phyloP scores from a whole-genome alignment of 1,140 invertebrate genomes.

The Cydia pomonella region DNA sequence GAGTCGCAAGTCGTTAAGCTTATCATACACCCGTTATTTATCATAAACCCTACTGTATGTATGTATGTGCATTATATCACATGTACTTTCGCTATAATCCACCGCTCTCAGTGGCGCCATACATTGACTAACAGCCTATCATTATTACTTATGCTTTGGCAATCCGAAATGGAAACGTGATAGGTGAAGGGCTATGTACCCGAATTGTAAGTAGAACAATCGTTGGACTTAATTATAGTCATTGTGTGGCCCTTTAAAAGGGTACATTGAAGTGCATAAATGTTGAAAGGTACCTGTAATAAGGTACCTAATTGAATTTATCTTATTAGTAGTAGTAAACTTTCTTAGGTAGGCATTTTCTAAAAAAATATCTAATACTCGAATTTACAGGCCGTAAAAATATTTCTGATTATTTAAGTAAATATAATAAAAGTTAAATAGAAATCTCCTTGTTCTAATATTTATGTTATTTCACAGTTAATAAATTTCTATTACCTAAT shows the following conservation, averaged over 20 bases:
- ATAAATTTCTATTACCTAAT: too few species aligned
- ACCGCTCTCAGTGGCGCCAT: slow-evolving; percentile 47
- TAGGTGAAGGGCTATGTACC: slow-evolving; percentile 73
- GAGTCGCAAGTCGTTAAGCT: too few species aligned
- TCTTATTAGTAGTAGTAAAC: background rate
- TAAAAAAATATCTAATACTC: too few species aligned
- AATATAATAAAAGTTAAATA: too few species aligned
- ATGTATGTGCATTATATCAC: too few species aligned
- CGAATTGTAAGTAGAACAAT: slow-evolving; percentile 72
- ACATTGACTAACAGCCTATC: slow-evolving; percentile 47
- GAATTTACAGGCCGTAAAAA: too few species aligned
- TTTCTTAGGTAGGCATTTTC: too few species aligned
- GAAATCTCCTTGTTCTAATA: too few species aligned
- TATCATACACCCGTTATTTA: too few species aligned
- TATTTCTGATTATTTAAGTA: too few species aligned
- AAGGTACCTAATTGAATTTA: background rate
- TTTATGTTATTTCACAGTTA: too few species aligned
- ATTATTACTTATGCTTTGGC: slow-evolving; percentile 69
- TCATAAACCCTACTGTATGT: too few species aligned
- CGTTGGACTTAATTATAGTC: slow-evolving; percentile 61
- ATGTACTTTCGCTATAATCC: background rate
- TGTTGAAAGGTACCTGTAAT: background rate
- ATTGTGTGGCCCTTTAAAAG: slow-evolving; percentile 53
- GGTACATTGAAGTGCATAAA: slow-evolving; percentile 19
- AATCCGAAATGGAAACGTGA: slow-evolving; percentile 70